Conservation (phyloP, 2,113 vertebrate genomes). For the Megaceryle maxima region DNA sequence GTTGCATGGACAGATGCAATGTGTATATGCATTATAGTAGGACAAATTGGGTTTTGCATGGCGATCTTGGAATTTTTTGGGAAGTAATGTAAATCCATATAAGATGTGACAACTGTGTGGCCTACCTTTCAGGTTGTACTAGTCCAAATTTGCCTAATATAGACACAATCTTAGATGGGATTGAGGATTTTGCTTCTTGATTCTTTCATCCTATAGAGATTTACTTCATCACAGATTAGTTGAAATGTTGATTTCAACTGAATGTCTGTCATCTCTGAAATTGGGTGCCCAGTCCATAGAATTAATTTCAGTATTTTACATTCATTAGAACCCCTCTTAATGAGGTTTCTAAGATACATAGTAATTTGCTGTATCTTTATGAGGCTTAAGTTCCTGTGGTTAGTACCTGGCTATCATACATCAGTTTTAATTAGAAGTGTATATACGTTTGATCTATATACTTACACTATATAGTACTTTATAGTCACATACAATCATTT, state of each 20-base stretch:
- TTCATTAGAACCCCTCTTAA: not conserved
- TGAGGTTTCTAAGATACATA: not conserved
- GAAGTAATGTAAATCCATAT: not conserved
- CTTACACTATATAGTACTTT: fast-evolving
- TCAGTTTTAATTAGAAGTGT: not conserved
- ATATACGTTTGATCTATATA: not conserved
- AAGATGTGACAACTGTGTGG: not conserved
- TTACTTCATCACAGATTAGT: not conserved
- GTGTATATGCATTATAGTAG: not conserved
- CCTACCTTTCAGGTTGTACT: not conserved
- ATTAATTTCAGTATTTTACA: not conserved
- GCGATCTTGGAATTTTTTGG: not conserved
- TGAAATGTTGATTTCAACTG: not conserved
- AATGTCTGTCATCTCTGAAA: not conserved
- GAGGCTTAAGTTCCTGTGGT: not conserved
- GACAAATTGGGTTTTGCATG: not conserved
- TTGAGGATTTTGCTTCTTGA: not conserved
- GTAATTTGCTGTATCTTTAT: not conserved
- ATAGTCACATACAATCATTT: not conserved
- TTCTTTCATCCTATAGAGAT: not conserved
- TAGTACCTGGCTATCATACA: fast-evolving
- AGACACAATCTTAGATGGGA: not conserved
- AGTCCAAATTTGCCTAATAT: not conserved
- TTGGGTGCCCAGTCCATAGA: not conserved
- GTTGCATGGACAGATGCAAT: not conserved